Percentiles rank a stretch among this genome's conserved stretches.
phyloP scores from a whole-genome alignment of 23 tunicate species.

The Styela clava region DNA sequence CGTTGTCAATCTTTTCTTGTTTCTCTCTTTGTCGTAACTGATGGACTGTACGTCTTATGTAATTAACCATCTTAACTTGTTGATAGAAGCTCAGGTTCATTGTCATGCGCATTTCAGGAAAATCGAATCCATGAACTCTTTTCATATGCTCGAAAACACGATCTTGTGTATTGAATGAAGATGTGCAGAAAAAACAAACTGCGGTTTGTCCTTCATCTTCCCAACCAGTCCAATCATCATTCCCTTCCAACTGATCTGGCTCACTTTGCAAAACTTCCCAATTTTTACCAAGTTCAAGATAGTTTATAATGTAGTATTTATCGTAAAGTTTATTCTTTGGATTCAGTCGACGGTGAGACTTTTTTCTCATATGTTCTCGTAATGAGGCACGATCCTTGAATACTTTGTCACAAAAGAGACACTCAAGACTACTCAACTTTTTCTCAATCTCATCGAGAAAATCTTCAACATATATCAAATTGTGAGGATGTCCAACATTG shows the following conservation, averaged over 20 bases:
- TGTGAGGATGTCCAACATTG: conserved; percentile 96
- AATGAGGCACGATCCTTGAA: conserved; percentile 83
- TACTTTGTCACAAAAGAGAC: conserved; percentile 82
- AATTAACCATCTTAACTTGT: conserved; percentile 90
- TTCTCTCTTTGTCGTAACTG: conserved; percentile 3
- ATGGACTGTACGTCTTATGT: conserved; percentile 56
- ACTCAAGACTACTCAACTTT: conserved; percentile 59
- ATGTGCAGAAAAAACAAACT: conserved; percentile 73
- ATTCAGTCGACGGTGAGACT: conserved; percentile 82
- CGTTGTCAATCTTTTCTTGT: neutral
- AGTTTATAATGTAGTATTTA: conserved; percentile 85
- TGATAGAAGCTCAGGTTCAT: conserved; percentile 92
- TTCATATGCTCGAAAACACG: conserved; percentile 70
- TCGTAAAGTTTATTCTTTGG: conserved; percentile 80
- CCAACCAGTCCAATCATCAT: conserved; percentile 93
- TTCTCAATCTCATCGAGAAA: conserved; percentile 65
- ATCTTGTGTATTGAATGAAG: conserved; percentile 39
- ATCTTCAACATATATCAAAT: conserved; percentile 74
- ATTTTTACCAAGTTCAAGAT: conserved; percentile 79
- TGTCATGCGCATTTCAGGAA: conserved; percentile 35
- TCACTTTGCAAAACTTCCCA: conserved; percentile 81
- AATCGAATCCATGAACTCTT: conserved; percentile 72
- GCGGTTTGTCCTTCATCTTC: conserved; percentile 57
- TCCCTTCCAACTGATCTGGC: conserved; percentile 51
- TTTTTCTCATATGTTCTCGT: conserved; percentile 95